These are phyloP conservation scores for Monarcha castaneiventris DNA, from an alignment of 2,113 vertebrate species.

Conservation along the genomic window DNA sequence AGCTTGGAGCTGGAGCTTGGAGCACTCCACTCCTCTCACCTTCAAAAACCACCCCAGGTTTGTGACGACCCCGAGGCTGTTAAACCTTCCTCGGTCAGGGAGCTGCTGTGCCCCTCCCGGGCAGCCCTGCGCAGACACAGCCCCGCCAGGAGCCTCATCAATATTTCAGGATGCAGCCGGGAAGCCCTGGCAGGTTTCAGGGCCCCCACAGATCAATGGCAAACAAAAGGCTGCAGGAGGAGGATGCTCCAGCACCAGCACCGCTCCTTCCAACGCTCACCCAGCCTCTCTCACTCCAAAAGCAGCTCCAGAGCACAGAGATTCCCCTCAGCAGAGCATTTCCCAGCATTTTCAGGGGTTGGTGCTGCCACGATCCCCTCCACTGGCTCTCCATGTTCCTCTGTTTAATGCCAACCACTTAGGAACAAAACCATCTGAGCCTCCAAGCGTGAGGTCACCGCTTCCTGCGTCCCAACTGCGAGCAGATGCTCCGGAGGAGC, in stretches of 20 bases:
- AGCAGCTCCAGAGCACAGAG: not conserved
- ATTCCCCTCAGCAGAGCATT: not conserved
- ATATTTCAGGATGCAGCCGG: not conserved
- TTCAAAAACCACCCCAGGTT: fast-evolving
- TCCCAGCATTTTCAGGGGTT: not conserved
- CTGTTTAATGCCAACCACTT: not conserved
- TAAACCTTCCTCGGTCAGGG: not conserved
- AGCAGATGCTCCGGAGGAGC: conserved; percentile 3
- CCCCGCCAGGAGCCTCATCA: conserved; percentile 2
- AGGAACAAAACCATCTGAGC: not conserved
- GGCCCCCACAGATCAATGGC: not conserved
- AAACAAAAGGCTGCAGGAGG: not conserved
- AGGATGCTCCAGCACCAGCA: not conserved
- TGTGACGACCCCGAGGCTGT: fast-evolving
- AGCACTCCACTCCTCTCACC: fast-evolving
- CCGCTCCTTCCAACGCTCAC: not conserved
- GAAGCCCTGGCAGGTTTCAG: conserved; percentile 25
- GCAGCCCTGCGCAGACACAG: not conserved
- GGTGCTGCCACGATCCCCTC: not conserved
- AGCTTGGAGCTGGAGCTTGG: not conserved
- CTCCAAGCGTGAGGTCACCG: not conserved
- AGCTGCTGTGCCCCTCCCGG: not conserved
- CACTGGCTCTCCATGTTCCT: fast-evolving
- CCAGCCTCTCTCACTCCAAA: not conserved
- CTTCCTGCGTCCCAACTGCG: not conserved